Base-by-base conservation (phyloP, 2,113 vertebrate genomes). In the Rynchops niger region DNA sequence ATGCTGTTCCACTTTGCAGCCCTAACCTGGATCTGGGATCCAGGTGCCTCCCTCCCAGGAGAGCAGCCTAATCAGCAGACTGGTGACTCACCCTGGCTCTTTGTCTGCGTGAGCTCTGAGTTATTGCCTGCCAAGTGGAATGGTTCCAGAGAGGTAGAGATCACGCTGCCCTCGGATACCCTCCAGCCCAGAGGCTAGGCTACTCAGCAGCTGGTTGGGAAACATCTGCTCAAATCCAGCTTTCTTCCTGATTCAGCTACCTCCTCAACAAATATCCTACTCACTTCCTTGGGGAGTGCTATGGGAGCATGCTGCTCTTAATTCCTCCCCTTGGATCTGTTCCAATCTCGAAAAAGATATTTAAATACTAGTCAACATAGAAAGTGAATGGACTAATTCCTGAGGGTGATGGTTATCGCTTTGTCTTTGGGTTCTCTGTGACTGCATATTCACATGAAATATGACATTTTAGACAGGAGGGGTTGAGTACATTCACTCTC, bases 31-130 rank as follows among this genome's bases (percentile, higher is more conserved):
- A 23, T 93, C 78, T 89, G 70, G 74, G 89, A 91, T 92, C 90
- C 95, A 96, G 95, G 92, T 97, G 92, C 79, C 67, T 97, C 88
- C 67, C 92, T 95, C 88, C 71, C 88, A 96, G 92, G 45, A 95
- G 87, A 92, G 95, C 66, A 97, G 97, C 95, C 97, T 97, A 92
- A 97, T 97, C 97, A 97, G 88, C 92, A 97, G 88, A 83, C 95
- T 92, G 12, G 88, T 97, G 96, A 97, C 90, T 97, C 97, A 97
- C 42, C n/a, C 55, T 71, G 76, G 88, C 88, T 94, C 66, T 92
- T 90, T 85, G 81, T 88, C 70, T 96, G 69, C 49, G 49, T 77
- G 79, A 97, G 95, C 79, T 93, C 76, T 71, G 92, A 94, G 94
- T 82, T 95, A 77, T 63, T 95, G 45, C 38, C 38, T 96, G 90